A percentile compares a stretch with the other conserved stretches of the same genome.
Evolutionary conservation across 2,888 invertebrate genomes (phyloP).

Genomic region (Synanthedon andrenaeformis): DNA sequence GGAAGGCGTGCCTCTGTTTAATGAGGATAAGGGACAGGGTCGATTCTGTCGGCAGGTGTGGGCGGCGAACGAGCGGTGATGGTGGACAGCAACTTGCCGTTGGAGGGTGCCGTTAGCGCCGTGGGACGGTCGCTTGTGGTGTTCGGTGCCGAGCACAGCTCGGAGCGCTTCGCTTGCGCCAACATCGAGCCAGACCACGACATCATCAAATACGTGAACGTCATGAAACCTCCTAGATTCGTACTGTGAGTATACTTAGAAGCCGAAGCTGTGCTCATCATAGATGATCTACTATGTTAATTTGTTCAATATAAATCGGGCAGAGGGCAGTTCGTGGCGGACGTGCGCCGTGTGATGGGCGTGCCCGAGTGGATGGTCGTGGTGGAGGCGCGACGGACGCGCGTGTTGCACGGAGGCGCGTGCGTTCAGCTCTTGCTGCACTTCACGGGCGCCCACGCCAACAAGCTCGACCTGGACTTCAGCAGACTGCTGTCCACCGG

Average conservation of each 20-base stretch:
- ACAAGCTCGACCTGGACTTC: slow-evolving; percentile 83
- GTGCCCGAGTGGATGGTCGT: slow-evolving; percentile 92
- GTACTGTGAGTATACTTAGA: slow-evolving; percentile 76
- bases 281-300: too few relatives aligned
- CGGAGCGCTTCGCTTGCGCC: slow-evolving; percentile 86
- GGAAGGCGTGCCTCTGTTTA: not conserved
- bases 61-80: slow-evolving; percentile 82
- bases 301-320: too few relatives aligned
- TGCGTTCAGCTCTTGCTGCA: slow-evolving; percentile 89
- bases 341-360: slow-evolving; percentile 84
- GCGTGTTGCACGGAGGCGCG: slow-evolving; percentile 78
- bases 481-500: slow-evolving; percentile 78
- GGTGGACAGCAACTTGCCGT: slow-evolving; percentile 88
- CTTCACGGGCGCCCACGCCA: slow-evolving; percentile 86
- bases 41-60: slow-evolving; percentile 58
- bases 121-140: slow-evolving; percentile 89
- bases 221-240: slow-evolving; percentile 88
- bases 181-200: slow-evolving; percentile 92
- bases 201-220: slow-evolving; percentile 89
- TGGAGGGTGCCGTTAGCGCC: slow-evolving; percentile 82
- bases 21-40: not conserved
- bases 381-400: slow-evolving; percentile 85
- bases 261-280: too few relatives aligned
- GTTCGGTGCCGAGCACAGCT: slow-evolving; percentile 78
- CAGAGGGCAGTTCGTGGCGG: slow-evolving; percentile 87